Evolutionary conservation across 2,797 vertebrate genomes (phyloP), one percentile per base, ranked within the genome.

Genomic region (Hapalemur alaotrensis): DNA sequence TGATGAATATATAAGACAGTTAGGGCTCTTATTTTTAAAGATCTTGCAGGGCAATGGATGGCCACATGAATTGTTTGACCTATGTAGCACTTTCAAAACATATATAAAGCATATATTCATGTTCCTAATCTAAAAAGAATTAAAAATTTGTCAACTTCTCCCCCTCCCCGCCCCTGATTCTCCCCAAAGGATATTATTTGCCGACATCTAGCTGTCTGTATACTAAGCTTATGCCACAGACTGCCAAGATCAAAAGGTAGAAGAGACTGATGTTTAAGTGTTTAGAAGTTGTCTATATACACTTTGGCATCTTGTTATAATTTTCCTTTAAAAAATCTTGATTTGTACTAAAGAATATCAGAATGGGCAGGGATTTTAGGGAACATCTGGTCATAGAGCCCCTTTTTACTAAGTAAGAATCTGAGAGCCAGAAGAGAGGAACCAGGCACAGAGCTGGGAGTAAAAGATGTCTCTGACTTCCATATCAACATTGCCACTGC

Each of bases 291-390:
- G 48, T 63, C 41, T n/a, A 9, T 72, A 32, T 52, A 50, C 35
- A 23, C 43, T 4, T 13, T 82, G 75, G 41, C 28, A 78, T 22
- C 54, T 73, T 63, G 41, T 52, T 89, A 89, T 23, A 75, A 30
- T 80, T 88, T 93, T 94, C 52, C 70, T 95, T n/a, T n/a, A 15
- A 43, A 82, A 72, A 87, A 18, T 38, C 30, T 81, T 81, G 50
- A 38, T 61, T 91, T 86, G 25, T 41, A 72, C 1, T 12, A 46
- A 81, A 82, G 48, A 43, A 3, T 85, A 38, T 72, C 50, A 80
- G 35, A 73, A 43, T 41, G 13, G 32, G 43, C 79, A 86, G 30
- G 12, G 18, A 75, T 88, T 84, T 89, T 48, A 35, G 57, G 54
- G 14, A 61, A 61, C n/a, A 63, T 87, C 6, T 83, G 75, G 52